phyloP scores from a whole-genome alignment of 92 coral and sea anemone genomes.

The Parazoanthus swiftii region DNA sequence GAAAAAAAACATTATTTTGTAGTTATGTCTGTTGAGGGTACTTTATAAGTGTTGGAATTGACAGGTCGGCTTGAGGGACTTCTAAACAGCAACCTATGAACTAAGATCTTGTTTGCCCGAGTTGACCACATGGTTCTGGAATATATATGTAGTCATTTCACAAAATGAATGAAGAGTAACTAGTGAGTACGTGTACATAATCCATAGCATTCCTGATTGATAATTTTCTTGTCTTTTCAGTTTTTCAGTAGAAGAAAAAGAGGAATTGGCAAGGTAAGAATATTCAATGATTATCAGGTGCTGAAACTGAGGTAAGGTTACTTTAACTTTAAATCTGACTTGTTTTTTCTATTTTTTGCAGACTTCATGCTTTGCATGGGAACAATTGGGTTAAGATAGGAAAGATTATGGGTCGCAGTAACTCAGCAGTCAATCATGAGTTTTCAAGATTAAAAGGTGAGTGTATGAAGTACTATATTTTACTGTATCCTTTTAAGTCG shows the following conservation, averaged over 20 bases:
- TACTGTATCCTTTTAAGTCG: background rate
- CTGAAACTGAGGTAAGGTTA: background rate
- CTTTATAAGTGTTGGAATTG: too few species aligned
- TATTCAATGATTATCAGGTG: background rate
- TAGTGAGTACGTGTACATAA: too few species aligned
- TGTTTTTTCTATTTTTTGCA: background rate
- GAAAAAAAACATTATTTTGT: too few species aligned
- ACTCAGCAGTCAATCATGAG: constrained; percentile 19
- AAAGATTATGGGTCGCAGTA: constrained; percentile 25
- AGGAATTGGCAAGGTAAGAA: background rate
- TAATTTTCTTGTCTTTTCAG: background rate
- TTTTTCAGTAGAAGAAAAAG: constrained; percentile 8
- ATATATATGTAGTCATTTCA: too few species aligned
- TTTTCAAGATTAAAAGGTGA: background rate
- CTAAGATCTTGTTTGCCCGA: too few species aligned
- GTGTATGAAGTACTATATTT: background rate
- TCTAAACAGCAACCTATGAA: too few species aligned
- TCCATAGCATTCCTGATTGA: background rate
- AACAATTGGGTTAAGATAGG: constrained; percentile 24
- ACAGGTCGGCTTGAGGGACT: too few species aligned
- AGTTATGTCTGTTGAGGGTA: too few species aligned
- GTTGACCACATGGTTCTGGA: too few species aligned
- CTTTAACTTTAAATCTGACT: background rate
- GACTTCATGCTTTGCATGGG: constrained; percentile 30
- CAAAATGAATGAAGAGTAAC: too few species aligned